Evolutionary conservation across 2,888 invertebrate species (phyloP).

Genomic region (Drosophila yooni): DNA sequence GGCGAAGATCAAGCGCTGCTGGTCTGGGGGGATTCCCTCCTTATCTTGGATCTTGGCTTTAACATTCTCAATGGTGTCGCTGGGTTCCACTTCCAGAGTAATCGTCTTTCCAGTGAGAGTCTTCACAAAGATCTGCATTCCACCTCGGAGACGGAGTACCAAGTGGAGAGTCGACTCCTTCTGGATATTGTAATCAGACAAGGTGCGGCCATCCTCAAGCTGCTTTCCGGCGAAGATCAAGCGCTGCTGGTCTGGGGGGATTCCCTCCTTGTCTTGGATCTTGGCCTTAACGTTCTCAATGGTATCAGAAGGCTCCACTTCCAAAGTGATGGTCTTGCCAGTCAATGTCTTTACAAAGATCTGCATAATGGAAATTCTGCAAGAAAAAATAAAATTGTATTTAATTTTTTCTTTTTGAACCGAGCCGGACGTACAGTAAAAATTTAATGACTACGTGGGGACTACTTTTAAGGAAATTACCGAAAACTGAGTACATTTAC

Average conservation of each 20-base stretch:
- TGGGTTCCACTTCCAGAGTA: constrained; percentile 72
- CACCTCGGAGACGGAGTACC: constrained; percentile 95
- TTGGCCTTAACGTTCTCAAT: constrained; percentile 82
- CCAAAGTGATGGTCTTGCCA: constrained; percentile 81
- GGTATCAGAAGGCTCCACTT: constrained; percentile 78
- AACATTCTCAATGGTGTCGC: constrained; percentile 77
- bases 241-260: constrained; percentile 82
- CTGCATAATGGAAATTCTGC: constrained; percentile 74
- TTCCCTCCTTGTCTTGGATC: constrained; percentile 81
- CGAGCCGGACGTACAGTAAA: background rate
- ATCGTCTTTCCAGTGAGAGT: constrained; percentile 78
- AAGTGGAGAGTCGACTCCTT: constrained; percentile 85
- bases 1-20: constrained; percentile 79
- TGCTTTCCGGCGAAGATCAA: constrained; percentile 81
- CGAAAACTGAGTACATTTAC: background rate
- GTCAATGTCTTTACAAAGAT: constrained; percentile 81
- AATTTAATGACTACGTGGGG: background rate
- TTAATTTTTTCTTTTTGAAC: constrained; percentile 10
- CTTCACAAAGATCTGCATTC: constrained; percentile 84
- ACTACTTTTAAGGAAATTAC: background rate
- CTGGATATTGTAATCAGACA: constrained; percentile 87
- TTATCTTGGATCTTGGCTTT: constrained; percentile 80
- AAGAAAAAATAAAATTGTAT: constrained; percentile 21
- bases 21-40: constrained; percentile 80
- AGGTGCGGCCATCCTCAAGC: constrained; percentile 93